Percentiles rank a stretch among this genome's conserved stretches.
Evolutionary conservation across 2,113 vertebrate species (phyloP).

Genomic region (Synodontis membranacea): DNA sequence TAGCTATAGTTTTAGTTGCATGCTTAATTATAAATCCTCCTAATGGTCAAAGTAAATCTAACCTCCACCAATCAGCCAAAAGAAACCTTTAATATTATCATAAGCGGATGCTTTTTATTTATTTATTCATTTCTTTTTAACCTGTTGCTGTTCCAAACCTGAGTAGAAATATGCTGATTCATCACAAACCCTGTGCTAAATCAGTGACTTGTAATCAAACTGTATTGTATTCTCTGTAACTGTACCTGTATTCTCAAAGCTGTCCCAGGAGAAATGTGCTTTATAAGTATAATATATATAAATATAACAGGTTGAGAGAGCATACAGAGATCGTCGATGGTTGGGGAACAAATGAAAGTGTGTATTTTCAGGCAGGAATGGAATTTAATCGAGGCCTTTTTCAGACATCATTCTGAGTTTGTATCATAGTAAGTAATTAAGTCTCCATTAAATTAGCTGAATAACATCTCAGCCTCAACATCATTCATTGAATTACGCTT

Average conservation of each 20-base stretch:
- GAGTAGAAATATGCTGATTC: not conserved
- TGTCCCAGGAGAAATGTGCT: not conserved
- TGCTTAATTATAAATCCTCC: not conserved
- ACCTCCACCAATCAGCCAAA: not conserved
- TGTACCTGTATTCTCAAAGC: not conserved
- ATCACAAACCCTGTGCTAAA: not conserved
- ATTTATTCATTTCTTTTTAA: not conserved
- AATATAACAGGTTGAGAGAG: not conserved
- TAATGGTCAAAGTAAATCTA: not conserved
- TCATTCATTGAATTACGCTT: not conserved
- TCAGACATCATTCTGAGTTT: not conserved
- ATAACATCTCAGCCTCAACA: not conserved
- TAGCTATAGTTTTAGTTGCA: not conserved
- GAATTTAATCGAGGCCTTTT: not conserved
- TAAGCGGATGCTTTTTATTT: not conserved
- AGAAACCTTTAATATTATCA: not conserved
- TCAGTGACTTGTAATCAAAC: not conserved
- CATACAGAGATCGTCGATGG: not conserved
- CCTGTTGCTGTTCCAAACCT: not conserved
- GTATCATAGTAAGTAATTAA: not conserved
- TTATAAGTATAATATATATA: not conserved
- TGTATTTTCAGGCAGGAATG: not conserved
- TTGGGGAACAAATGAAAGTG: not conserved
- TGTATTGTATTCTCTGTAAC: not conserved
- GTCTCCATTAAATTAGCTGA: not conserved